These are phyloP conservation scores for Mesocentrotus franciscanus DNA, from an alignment of 53 echinoderm and acorn worm species.

Conservation along the genomic window DNA sequence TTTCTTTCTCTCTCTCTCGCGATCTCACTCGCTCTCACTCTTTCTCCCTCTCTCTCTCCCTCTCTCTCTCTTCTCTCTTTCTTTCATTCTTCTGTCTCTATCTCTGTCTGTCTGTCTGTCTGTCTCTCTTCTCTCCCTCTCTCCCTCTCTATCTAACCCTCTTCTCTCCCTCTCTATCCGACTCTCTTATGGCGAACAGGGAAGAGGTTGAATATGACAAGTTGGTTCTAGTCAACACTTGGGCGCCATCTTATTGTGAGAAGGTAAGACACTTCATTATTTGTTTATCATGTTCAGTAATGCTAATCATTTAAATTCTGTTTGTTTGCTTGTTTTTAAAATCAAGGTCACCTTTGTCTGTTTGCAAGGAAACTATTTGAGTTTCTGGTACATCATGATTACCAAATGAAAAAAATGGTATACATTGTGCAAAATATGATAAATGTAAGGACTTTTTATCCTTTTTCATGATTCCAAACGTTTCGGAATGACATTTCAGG, in stretches of 20 bases:
- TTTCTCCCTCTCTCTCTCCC: background rate
- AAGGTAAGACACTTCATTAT: background rate
- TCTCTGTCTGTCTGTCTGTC: background rate
- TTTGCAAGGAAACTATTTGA: too few species aligned
- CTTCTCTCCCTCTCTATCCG: background rate
- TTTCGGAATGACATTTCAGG: too few species aligned
- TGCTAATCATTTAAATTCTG: background rate
- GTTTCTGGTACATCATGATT: too few species aligned
- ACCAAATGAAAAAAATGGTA: too few species aligned
- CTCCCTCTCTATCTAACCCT: too few species aligned
- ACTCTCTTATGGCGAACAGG: background rate
- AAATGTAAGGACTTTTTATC: too few species aligned
- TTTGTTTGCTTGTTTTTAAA: too few species aligned
- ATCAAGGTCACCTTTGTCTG: too few species aligned
- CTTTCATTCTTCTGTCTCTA: background rate
- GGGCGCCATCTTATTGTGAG: background rate
- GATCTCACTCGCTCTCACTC: background rate
- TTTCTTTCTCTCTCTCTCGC: background rate
- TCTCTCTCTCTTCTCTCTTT: too few species aligned
- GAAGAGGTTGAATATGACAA: slow-evolving; percentile 5
- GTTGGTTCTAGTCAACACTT: background rate
- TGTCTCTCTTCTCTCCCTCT: background rate
- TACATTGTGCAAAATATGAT: too few species aligned
- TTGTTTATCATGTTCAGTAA: background rate
- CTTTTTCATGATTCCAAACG: too few species aligned